Conservation (phyloP, 2,113 vertebrate species). For the Narcine bancroftii region DNA sequence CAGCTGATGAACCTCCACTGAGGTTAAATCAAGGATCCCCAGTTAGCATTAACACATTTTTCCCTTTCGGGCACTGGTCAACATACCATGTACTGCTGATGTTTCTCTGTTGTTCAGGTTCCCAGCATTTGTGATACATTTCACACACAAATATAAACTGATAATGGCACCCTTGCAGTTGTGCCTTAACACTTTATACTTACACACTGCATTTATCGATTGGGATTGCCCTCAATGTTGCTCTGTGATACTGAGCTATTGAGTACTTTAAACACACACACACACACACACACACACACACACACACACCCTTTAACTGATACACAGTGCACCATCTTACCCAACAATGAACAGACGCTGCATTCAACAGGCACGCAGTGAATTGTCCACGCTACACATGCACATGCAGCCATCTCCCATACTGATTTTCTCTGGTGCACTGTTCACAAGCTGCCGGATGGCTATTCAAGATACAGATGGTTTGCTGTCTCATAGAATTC, state of each 20-base stretch:
- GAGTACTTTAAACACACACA: not conserved
- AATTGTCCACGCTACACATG: not conserved
- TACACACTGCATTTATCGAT: not conserved
- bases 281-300: no score
- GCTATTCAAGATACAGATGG: not conserved
- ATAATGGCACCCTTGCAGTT: not conserved
- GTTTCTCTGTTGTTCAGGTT: not conserved
- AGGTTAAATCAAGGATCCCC: not conserved
- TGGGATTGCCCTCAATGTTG: no score
- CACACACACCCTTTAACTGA: no score
- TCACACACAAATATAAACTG: not conserved
- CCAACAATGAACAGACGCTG: no score
- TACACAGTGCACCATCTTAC: no score
- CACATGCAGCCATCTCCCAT: slow-evolving; percentile 15
- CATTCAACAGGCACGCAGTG: slow-evolving; percentile 25
- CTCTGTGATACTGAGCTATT: not conserved
- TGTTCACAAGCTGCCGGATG: not conserved
- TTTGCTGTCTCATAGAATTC: not conserved
- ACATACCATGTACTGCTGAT: not conserved
- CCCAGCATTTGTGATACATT: not conserved
- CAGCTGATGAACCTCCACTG: no score
- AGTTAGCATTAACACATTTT: not conserved
- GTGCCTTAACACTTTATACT: not conserved
- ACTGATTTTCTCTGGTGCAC: not conserved
- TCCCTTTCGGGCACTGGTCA: not conserved